Percentiles rank a stretch among this genome's conserved stretches.
phyloP scores from a whole-genome alignment of 2,888 invertebrate species.

The Protodeltote pygarga region DNA sequence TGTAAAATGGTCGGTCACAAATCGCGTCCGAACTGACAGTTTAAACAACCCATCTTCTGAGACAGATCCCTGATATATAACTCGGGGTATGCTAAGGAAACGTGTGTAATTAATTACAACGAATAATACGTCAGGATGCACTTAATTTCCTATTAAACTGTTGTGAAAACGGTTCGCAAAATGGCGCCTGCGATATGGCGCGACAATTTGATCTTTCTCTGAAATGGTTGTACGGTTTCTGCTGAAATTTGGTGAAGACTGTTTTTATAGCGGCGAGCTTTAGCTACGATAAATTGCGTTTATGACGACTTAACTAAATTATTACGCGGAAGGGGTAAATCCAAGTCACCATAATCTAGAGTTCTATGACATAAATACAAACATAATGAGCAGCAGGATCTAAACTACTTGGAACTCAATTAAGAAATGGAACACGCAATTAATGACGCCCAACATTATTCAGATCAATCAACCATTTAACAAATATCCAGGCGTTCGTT shows the following conservation, averaged over 20 bases:
- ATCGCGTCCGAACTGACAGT: conserved; percentile 82
- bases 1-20: conserved; percentile 84
- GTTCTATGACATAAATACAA: conserved; percentile 15
- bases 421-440: conserved; percentile 21
- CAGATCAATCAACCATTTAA: conserved; percentile 35
- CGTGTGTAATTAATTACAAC: conserved; percentile 80
- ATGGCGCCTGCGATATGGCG: conserved; percentile 56
- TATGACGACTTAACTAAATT: conserved; percentile 4
- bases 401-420: conserved; percentile 33
- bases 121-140: conserved; percentile 83
- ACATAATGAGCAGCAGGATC: conserved; percentile 7
- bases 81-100: conserved; percentile 74
- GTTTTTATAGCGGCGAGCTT: conserved; percentile 17
- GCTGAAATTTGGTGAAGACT: conserved; percentile 14
- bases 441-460: conserved; percentile 19
- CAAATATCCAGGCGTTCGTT: conserved; percentile 26
- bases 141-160: conserved; percentile 82
- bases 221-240: conserved; percentile 31
- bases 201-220: conserved; percentile 46
- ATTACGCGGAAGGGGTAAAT: conserved; percentile 12
- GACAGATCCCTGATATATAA: conserved; percentile 84
- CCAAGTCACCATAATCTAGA: conserved; percentile 7
- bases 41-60: conserved; percentile 82
- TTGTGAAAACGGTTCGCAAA: conserved; percentile 65
- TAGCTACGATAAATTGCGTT: conserved; percentile 7